These are phyloP conservation scores for Lasioglossum baleicum DNA, from an alignment of 1,140 invertebrate species.

Conservation along the genomic window DNA sequence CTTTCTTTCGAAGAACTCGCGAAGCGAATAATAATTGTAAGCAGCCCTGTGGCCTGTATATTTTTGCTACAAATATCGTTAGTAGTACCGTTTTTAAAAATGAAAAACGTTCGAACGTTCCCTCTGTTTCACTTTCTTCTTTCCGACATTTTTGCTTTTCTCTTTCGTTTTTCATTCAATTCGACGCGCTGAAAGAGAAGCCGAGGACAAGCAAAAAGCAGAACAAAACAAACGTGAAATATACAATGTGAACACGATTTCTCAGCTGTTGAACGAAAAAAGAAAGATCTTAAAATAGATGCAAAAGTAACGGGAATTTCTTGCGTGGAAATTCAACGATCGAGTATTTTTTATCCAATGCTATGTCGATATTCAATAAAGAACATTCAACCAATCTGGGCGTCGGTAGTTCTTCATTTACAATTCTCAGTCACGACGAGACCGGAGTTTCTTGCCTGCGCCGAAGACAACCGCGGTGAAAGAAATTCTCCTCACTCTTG, in stretches of 20 bases:
- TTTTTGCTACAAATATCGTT: conserved; percentile 66
- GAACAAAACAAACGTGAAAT: not conserved
- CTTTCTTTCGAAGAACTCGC: conserved; percentile 43
- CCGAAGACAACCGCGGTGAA: not conserved
- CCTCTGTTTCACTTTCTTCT: conserved; percentile 11
- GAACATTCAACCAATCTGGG: not conserved
- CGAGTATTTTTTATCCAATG: conserved; percentile 18
- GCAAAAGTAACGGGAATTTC: conserved; percentile 44
- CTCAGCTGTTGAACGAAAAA: conserved; percentile 32
- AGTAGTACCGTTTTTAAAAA: conserved; percentile 38
- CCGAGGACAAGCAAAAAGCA: not conserved
- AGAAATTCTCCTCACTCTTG: conserved; percentile 35
- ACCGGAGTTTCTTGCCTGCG: not conserved
- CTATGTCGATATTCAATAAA: conserved; percentile 9
- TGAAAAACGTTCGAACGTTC: conserved; percentile 27
- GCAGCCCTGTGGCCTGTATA: conserved; percentile 59
- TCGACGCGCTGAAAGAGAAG: not conserved
- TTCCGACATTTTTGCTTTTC: not conserved
- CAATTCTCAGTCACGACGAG: not conserved
- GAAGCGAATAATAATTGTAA: conserved; percentile 47
- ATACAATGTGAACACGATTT: conserved; percentile 1
- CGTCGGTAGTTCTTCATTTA: not conserved
- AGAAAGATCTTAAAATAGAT: conserved; percentile 17
- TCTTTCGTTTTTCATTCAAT: conserved; percentile 25
- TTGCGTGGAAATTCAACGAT: not conserved